A percentile compares a stretch with the other conserved stretches of the same genome.
Conservation (phyloP, 2,113 vertebrate species). For the Sigmodon hispidus region DNA sequence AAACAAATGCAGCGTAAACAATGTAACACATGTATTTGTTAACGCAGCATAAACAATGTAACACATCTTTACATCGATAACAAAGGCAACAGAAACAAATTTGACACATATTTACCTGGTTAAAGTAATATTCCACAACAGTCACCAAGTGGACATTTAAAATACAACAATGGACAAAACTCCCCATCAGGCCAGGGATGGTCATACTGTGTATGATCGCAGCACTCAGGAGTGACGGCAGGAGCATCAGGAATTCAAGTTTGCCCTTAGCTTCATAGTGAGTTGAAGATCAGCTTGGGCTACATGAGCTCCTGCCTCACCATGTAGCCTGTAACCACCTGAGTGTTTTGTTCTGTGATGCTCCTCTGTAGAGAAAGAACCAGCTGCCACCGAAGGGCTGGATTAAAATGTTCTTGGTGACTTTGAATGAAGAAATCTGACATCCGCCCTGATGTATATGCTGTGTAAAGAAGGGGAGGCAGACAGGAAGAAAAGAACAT, state of each 20-base stretch:
- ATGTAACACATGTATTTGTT: too few species aligned
- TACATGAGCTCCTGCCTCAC: neutral
- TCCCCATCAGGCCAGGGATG: neutral
- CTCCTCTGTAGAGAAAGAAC: neutral
- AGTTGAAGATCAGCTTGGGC: neutral
- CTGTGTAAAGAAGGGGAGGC: neutral
- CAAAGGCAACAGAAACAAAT: neutral
- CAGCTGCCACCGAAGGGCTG: neutral
- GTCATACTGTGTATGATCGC: neutral
- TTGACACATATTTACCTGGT: neutral
- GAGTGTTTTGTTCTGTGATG: neutral
- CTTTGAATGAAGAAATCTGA: neutral
- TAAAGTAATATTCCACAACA: neutral
- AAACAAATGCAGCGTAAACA: too few species aligned
- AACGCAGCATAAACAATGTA: too few species aligned
- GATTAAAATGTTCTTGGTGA: neutral
- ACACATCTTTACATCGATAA: neutral
- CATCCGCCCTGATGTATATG: neutral
- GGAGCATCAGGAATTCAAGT: neutral
- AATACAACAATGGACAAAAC: conserved; percentile 10
- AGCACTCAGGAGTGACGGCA: neutral
- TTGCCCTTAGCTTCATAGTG: neutral
- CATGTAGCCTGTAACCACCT: neutral
- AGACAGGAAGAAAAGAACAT: neutral
- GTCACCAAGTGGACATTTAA: neutral